Base-by-base conservation (phyloP, 2,797 vertebrate genomes). In the Sebastes iracundus region DNA sequence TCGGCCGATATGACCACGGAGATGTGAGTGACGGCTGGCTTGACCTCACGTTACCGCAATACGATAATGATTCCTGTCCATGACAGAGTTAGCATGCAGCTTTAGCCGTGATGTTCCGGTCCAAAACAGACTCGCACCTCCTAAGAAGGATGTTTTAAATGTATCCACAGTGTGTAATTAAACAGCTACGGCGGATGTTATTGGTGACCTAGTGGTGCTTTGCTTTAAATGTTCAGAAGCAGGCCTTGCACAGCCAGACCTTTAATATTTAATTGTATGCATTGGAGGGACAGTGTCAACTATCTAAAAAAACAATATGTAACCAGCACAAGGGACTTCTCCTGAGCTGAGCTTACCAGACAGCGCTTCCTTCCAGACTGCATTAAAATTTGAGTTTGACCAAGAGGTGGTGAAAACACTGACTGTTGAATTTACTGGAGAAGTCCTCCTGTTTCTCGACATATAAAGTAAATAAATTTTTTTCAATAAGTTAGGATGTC, bases 291-390 rank as follows among this genome's bases (percentile, higher is more conserved):
- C 25, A 27, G 33, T 61, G 30, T 52, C 67, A 46, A 38, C 55
- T 56, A 8, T 10, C 22, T 23, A 12, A 67, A 78, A 79, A 63
- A 53, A 65, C 67, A 68, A 68, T 79, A 62, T 72, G 62, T 68
- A 77, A 13, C 32, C 59, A 66, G 52, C 60, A 69, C 52, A 42
- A 23, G 16, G 46, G 69, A 73, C 63, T 55, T 18, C 4, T 69
- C 16, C 28, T 72, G 18, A 73, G n/a, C 25, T 49, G 42, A 56
- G 64, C 33, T 28, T 30, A 25, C 27, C 56, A 75, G 23, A 23
- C 52, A 33, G 23, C 25, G 6, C 28, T 71, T 52, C 27, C 8
- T 49, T 55, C 11, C 59, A 71, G 10, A 42, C 22, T 18, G n/a
- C 32, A 65, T 52, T 55, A 18, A 52, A 23, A 25, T 67, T 22